Percentiles rank a stretch among this genome's conserved stretches.
phyloP scores from a whole-genome alignment of 2,113 vertebrate genomes.

The Origma solitaria region DNA sequence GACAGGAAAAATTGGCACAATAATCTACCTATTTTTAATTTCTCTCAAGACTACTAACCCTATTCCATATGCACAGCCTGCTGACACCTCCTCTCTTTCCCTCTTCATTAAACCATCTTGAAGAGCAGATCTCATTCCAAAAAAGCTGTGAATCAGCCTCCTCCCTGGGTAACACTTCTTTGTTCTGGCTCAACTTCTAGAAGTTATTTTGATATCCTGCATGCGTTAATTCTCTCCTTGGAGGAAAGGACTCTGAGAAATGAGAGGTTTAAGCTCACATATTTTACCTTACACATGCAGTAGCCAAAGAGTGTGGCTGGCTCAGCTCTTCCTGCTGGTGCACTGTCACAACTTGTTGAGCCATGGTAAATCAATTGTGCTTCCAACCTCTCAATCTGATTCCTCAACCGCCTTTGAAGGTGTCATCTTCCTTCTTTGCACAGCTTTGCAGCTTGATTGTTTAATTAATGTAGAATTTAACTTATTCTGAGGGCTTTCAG shows the following conservation, averaged over 20 bases:
- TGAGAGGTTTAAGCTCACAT: neutral
- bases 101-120: constrained; percentile 19
- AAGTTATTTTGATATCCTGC: constrained; percentile 17
- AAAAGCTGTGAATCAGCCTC: constrained; percentile 12
- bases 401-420: neutral
- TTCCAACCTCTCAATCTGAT: neutral
- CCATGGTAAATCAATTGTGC: neutral
- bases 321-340: neutral
- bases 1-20: neutral
- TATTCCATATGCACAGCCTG: neutral
- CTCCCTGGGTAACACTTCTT: constrained; percentile 1
- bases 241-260: neutral
- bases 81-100: neutral
- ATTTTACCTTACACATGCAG: neutral
- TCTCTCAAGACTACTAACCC: neutral
- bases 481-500: neutral
- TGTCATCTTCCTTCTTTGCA: neutral
- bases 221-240: neutral
- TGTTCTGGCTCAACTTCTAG: neutral
- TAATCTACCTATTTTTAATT: constrained; percentile 29
- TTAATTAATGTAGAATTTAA: neutral
- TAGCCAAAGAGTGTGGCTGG: neutral
- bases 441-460: neutral
- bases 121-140: constrained; percentile 20
- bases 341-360: neutral